Evolutionary conservation across 2,797 vertebrate genomes (phyloP), one percentile per base, ranked within the genome.

Genomic region (Oceanodroma leucorhoa): DNA sequence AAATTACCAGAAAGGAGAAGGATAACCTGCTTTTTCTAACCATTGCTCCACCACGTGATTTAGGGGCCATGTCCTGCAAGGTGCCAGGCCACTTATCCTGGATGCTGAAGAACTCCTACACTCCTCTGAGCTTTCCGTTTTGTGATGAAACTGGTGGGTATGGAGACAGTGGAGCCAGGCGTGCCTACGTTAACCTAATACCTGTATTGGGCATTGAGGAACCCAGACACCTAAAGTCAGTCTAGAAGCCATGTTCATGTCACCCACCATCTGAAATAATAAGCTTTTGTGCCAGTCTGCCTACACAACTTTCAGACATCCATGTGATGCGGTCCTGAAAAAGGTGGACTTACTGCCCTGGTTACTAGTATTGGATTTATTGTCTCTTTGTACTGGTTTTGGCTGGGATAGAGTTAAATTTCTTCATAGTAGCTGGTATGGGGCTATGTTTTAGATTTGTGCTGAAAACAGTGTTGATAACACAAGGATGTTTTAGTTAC

Each of bases 321-420:
- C 12, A 13, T 16, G 9, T 38, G 32, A 38, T 60, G 7, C 0
- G 0, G 6, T 32, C 30, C 26, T 60, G 58, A 67, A 61, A 45
- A 40, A 27, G 12, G 18, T 19, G 15, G 22, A 16, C 34, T 72
- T 43, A 57, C 11, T 57, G 4, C 5, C 13, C 11, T 83, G 46
- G 10, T 30, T 70, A 40, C 13, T 27, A 27, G 4, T 30, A 43
- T 26, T 43, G 14, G 18, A 69, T 69, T 83, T 86, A 30, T n/a
- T 61, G 4, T 3, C 3, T 72, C 19, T 71, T 45, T 12, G 3
- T 43, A 30, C 14, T 46, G 11, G 1, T 46, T 87, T 87, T 65
- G n/a, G 4, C 24, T 48, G 9, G 5, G 4, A 57, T 11, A 73
- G 20, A 22, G 29, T 45, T 30, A 36, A 24, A 32, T 66, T 75